Conservation (phyloP, 2,113 vertebrate species). For the Muntiacus reevesi region DNA sequence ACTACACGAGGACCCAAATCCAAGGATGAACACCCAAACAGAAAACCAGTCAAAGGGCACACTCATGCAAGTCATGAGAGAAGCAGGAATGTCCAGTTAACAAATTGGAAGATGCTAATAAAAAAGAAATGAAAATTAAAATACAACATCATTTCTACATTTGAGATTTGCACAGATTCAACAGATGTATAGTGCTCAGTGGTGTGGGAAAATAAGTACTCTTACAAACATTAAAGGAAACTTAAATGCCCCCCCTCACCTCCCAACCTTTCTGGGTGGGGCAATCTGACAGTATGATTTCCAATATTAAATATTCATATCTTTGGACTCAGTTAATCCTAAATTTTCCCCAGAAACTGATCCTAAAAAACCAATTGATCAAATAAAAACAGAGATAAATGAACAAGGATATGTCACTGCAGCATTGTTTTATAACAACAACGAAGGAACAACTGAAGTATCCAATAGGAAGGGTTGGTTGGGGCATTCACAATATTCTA, state of each 20-base stretch:
- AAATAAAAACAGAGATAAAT: not conserved
- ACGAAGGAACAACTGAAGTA: not conserved
- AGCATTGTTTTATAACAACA: not conserved
- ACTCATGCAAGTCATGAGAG: not conserved
- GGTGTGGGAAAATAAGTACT: not conserved
- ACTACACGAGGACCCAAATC: accelerated
- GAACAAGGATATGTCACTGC: not conserved
- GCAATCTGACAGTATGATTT: not conserved
- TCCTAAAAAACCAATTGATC: not conserved
- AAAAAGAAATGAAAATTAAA: not conserved
- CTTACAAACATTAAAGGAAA: not conserved
- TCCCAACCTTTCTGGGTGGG: not conserved
- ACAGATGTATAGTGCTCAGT: not conserved
- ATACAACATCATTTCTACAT: not conserved
- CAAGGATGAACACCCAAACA: not conserved
- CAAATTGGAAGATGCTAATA: not conserved
- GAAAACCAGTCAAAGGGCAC: not conserved
- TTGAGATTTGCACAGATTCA: not conserved
- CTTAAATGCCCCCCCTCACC: not conserved
- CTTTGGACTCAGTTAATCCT: not conserved
- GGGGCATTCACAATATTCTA: not conserved
- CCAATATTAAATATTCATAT: not conserved
- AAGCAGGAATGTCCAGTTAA: not conserved
- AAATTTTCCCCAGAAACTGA: not conserved
- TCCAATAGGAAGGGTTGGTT: not conserved